phyloP scores from a whole-genome alignment of 2,113 vertebrate species.

The Synchiropus splendidus region DNA sequence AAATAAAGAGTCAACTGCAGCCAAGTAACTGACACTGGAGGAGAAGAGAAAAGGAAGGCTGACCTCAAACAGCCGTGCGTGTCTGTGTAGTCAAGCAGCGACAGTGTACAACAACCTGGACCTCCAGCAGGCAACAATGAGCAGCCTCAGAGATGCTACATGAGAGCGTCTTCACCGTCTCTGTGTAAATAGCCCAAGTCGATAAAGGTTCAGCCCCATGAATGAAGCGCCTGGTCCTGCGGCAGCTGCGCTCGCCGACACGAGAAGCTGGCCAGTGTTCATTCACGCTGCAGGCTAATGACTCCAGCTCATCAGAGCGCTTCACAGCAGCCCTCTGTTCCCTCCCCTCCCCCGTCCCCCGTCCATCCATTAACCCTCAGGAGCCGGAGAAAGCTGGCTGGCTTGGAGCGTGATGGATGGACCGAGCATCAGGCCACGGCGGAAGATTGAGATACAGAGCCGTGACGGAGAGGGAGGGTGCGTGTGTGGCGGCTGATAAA shows the following conservation, averaged over 20 bases:
- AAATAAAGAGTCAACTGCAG: too few relatives aligned
- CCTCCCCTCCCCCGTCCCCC: conserved; percentile 32
- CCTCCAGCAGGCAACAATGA: too few relatives aligned
- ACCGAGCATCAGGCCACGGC: conserved; percentile 36
- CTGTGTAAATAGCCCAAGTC: too few relatives aligned
- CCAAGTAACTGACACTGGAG: too few relatives aligned
- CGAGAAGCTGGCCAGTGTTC: conserved; percentile 47
- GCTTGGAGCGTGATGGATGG: conserved; percentile 47
- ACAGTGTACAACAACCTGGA: too few relatives aligned
- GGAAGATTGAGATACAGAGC: conserved; percentile 5
- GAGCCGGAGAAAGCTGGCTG: conserved; percentile 42
- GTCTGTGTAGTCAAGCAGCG: too few relatives aligned
- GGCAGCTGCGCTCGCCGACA: conserved; percentile 25
- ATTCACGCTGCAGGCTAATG: conserved; percentile 37
- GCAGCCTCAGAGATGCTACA: too few relatives aligned
- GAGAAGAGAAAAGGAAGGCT: too few relatives aligned
- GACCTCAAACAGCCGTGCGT: too few relatives aligned
- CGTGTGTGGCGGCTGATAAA: conserved; percentile 59
- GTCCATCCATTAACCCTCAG: conserved; percentile 32
- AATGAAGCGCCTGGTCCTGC: too few relatives aligned
- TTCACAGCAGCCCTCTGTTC: conserved; percentile 70
- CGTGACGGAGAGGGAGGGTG: background rate
- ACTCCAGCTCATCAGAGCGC: conserved; percentile 67
- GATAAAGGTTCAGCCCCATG: too few relatives aligned
- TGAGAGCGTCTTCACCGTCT: too few relatives aligned